Evolutionary conservation across 2,113 vertebrate species (phyloP).

Genomic region (Mastomys coucha): DNA sequence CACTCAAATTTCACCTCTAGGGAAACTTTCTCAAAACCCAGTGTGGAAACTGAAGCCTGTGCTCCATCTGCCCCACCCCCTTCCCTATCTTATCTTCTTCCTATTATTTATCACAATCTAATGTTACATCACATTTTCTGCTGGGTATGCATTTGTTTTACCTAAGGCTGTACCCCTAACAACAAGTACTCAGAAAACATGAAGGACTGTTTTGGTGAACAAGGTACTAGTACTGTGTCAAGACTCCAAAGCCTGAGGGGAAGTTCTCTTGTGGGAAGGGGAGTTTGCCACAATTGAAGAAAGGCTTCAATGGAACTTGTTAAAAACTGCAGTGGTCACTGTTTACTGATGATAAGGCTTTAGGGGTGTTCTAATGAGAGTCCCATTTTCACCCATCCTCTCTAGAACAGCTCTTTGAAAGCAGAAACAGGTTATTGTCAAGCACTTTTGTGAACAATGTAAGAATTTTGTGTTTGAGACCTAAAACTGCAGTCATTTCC

Average conservation of each 20-base stretch:
- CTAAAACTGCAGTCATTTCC: neutral
- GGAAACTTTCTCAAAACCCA: constrained; percentile 51
- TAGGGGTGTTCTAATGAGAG: neutral
- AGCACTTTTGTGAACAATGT: neutral
- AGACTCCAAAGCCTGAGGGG: neutral
- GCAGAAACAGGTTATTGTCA: constrained; percentile 35
- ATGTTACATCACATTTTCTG: neutral
- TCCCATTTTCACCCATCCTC: neutral
- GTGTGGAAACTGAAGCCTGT: constrained; percentile 40
- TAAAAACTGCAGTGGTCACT: neutral
- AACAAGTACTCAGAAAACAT: neutral
- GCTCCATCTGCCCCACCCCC: neutral
- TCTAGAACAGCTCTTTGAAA: constrained; percentile 15
- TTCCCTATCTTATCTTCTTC: constrained; percentile 31
- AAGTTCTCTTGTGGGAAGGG: neutral
- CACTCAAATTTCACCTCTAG: constrained; percentile 63
- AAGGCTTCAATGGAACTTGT: neutral
- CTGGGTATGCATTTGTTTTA: neutral
- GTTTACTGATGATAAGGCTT: neutral
- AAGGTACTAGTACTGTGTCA: neutral
- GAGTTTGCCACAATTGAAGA: neutral
- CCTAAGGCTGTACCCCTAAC: neutral
- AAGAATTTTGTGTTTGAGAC: neutral
- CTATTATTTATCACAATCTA: neutral
- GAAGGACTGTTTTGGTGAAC: neutral